A percentile compares a stretch with the other conserved stretches of the same genome.
These are phyloP conservation scores for Papilio aristodemus DNA, from an alignment of 1,140 invertebrate genomes.

Conservation along the genomic window DNA sequence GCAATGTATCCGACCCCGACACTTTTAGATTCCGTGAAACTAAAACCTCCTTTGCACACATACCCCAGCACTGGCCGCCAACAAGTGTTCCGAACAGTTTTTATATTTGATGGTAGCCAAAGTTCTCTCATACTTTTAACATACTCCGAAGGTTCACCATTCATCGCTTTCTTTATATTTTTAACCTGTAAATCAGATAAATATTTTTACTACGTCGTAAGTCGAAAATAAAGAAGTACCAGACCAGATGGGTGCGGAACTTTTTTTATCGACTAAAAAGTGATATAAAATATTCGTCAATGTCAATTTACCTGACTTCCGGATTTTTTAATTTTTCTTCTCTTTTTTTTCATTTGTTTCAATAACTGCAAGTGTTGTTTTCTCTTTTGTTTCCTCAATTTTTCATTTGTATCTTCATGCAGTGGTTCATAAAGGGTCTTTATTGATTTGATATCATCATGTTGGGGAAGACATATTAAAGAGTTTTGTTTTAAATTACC, in stretches of 20 bases:
- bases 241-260: no score
- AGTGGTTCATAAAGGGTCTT: conserved; percentile 80
- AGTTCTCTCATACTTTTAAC: conserved; percentile 83
- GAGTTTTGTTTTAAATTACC: conserved; percentile 77
- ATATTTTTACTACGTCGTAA: no score
- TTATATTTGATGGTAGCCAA: conserved; percentile 83
- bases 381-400: conserved; percentile 80
- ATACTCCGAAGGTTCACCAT: conserved; percentile 74
- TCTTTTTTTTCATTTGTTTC: conserved; percentile 82
- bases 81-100: conserved; percentile 82
- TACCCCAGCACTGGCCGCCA: conserved; percentile 88
- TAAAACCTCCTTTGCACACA: conserved; percentile 85
- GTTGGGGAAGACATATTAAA: conserved; percentile 84
- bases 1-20: conserved; percentile 86
- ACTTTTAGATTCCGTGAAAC: conserved; percentile 83
- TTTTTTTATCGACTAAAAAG: no score
- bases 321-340: conserved; percentile 76
- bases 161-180: conserved; percentile 36
- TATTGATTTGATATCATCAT: conserved; percentile 76
- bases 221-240: no score
- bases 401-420: conserved; percentile 82
- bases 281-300: not conserved
- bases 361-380: conserved; percentile 82
- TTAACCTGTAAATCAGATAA: conserved; percentile 27
- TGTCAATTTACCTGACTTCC: conserved; percentile 8